Base-by-base conservation (phyloP, 2,797 vertebrate genomes). In the Microhierax caerulescens region DNA sequence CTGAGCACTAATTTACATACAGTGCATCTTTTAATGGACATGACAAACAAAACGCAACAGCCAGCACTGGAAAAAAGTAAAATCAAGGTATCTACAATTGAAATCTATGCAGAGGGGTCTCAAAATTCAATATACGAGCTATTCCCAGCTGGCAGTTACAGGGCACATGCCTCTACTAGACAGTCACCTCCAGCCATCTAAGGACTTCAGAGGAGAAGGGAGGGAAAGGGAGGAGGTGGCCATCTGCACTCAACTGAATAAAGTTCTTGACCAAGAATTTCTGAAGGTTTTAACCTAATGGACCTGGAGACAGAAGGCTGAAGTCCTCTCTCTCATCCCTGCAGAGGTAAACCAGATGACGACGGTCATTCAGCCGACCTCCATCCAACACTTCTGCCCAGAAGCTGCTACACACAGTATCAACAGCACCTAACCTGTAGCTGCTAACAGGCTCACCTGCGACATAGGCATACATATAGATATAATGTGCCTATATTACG, bases 151-250 rank as follows among this genome's bases (percentile, higher is more conserved):
- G 65, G 56, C 78, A 77, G 30, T 27, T 48, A 30, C 48, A 57
- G 56, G 37, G 69, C 39, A 20, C 23, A 2, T 5, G 5, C 19
- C 60, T 57, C 80, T 23, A 14, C 0, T 0, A 70, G 69, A 41
- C 69, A 54, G 77, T 1, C 41, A 51, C 70, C 53, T 64, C 39
- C 63, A 60, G 54, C 18, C 28, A 59, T 21, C 64, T 10, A 8
- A 69, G 16, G 51, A 54, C 86, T 73, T 65, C 76, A 82, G 64
- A 93, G 74, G 24, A 77, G 68, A 77, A 91, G 17, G 22, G 41
- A 80, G 21, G 10, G 30, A 13, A 84, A 36, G 13, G 13, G 28
- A 91, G 70, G 36, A 65, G 51, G 41, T 8, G 13, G 43, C n/a
- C 32, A 48, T 19, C 60, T 80, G 78, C 5, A 0, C 41, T 53